Conservation (phyloP, 2,888 invertebrate species). For the Calameuta pallipes region DNA sequence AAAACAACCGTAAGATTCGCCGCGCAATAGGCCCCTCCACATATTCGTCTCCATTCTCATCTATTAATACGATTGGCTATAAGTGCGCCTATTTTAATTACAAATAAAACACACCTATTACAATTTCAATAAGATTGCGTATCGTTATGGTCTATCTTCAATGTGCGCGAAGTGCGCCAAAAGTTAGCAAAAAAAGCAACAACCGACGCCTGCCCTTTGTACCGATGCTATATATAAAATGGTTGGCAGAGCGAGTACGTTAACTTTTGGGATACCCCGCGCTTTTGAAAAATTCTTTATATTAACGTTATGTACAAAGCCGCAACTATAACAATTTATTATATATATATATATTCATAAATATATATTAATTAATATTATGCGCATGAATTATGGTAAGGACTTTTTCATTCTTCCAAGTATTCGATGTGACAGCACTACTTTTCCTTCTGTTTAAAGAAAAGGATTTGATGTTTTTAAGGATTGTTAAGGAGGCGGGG, state of each 20-base stretch:
- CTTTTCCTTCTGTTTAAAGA: background rate
- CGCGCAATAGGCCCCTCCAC: background rate
- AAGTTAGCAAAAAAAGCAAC: background rate
- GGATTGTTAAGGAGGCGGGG: background rate
- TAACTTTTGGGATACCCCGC: slow-evolving; percentile 2
- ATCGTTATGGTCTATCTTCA: background rate
- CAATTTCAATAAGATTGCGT: background rate
- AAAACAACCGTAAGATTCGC: slow-evolving; percentile 47
- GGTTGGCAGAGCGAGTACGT: background rate
- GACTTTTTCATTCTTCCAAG: background rate
- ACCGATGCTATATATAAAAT: background rate
- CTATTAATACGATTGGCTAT: background rate
- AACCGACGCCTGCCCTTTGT: background rate
- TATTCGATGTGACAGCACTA: background rate
- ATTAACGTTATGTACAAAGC: slow-evolving; percentile 40
- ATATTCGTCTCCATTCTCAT: background rate
- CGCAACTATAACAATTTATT: slow-evolving; percentile 35
- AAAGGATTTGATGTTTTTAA: background rate
- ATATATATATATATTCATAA: slow-evolving; percentile 27
- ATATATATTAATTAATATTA: slow-evolving; percentile 33
- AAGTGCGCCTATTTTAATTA: background rate
- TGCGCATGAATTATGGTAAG: slow-evolving; percentile 13
- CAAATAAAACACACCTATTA: background rate
- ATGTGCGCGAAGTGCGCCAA: background rate
- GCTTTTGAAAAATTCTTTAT: background rate